phyloP scores from a whole-genome alignment of 2,113 vertebrate genomes.

The Raja brachyura region DNA sequence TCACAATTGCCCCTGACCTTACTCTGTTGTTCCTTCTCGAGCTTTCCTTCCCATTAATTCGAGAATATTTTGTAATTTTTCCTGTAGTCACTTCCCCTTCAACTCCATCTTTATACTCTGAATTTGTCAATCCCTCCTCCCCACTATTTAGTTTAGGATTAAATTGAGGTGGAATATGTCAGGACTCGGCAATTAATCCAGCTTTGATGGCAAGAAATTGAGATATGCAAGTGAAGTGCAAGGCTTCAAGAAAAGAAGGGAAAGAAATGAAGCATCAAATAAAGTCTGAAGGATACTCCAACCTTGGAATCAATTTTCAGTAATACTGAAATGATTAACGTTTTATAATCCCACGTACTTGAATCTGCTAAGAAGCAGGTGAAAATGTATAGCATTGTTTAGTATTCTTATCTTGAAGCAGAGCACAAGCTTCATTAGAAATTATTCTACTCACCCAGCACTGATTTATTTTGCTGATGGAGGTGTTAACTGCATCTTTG shows the following conservation, averaged over 20 bases:
- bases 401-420: constrained; percentile 14
- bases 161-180: not conserved
- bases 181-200: not conserved
- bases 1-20: too few relatives aligned
- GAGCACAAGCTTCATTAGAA: not conserved
- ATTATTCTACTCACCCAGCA: not conserved
- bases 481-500: constrained; percentile 10
- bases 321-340: not conserved
- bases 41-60: too few relatives aligned
- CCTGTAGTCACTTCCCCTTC: too few relatives aligned
- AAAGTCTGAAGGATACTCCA: not conserved
- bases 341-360: too few relatives aligned
- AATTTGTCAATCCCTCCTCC: too few relatives aligned
- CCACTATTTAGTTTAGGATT: too few relatives aligned
- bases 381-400: not conserved
- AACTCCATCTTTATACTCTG: too few relatives aligned
- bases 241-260: not conserved
- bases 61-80: too few relatives aligned
- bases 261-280: not conserved
- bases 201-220: not conserved
- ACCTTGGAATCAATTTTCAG: not conserved
- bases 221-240: not conserved
- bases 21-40: too few relatives aligned
- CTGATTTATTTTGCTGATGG: not conserved
- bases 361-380: not conserved